Base-by-base conservation (phyloP, 2,888 invertebrate genomes). In the Camptogramma bilineatum region DNA sequence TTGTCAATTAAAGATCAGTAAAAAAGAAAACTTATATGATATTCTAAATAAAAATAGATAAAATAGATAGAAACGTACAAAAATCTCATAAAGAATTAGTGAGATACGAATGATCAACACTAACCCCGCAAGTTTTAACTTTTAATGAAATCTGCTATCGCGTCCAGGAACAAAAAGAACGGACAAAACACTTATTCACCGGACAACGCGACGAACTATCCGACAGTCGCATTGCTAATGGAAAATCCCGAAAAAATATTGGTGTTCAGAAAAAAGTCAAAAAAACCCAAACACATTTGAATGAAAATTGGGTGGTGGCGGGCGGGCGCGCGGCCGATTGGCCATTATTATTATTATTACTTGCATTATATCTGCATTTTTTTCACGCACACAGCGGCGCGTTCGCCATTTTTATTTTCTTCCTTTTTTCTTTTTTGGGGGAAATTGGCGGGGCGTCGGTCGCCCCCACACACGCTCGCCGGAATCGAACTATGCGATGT, bases 261-360 rank as follows among this genome's bases (percentile, higher is more conserved):
- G 86, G 83, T 76, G 82, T 82, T 74, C 75, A 73, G 77, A 80
- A 85, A 90, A 90, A 89, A 85, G 84, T 84, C 82, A 78, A 84
- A 87, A 90, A 88, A 91, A 88, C 79, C 82, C 83, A 84, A 86
- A 84, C 87, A 87, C 90, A 91, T 92, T 91, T 92, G 91, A 92
- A 91, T 91, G 89, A 90, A 91, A 90, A 92, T 91, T 88, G 90
- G 84, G 90, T 86, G 90, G 91, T 71, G 88, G 86, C 75, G 80
- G 87, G 89, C 73, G 83, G 85, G 70, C 71, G 62, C 75, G 62
- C 74, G 81, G 83, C 84, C 91, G 90, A 91, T 91, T 88, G 85
- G 79, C 91, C 86, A 91, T 91, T 92, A 93, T 93, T 92, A 91
- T 91, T 93, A 90, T 93, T 92, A 92, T 92, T 91, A 92, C 91